Percentiles rank a stretch among this genome's conserved stretches.
These are phyloP conservation scores for Enteromius thamalakanensis DNA, from an alignment of 2,797 vertebrate species.

Conservation along the genomic window DNA sequence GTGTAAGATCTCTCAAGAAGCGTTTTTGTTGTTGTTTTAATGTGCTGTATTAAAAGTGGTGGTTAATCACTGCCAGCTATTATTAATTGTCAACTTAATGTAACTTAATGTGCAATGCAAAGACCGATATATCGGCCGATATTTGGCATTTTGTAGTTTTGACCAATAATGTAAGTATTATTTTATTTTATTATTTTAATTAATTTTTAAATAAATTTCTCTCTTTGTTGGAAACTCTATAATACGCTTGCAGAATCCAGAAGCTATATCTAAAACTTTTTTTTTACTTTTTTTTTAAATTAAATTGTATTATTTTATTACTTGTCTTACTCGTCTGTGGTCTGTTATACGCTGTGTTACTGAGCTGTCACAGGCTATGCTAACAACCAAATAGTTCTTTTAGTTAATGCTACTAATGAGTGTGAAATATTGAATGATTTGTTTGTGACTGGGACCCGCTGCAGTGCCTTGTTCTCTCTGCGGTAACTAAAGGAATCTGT, in stretches of 20 bases:
- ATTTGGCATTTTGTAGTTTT: not conserved
- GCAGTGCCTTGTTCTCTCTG: constrained; percentile 71
- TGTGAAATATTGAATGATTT: constrained; percentile 81
- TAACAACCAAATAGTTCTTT: constrained; percentile 77
- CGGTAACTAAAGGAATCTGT: constrained; percentile 80
- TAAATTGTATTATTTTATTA: no score
- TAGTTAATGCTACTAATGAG: constrained; percentile 80
- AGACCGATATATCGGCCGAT: not conserved
- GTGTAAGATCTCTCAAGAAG: not conserved
- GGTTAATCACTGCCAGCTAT: not conserved
- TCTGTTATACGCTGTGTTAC: constrained; percentile 47
- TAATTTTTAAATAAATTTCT: not conserved
- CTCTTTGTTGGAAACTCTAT: not conserved
- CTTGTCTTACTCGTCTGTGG: not conserved
- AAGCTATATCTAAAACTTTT: not conserved
- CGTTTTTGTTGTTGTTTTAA: not conserved
- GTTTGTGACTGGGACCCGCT: constrained; percentile 76
- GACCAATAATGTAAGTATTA: not conserved
- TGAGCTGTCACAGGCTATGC: constrained; percentile 73
- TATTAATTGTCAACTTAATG: not conserved
- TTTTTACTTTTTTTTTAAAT: not conserved
- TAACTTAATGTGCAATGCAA: not conserved
- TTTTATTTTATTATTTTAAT: no score
- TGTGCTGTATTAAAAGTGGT: not conserved
- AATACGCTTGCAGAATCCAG: not conserved